Evolutionary conservation across 1,140 invertebrate genomes (phyloP), one percentile per base, ranked within the genome.

Genomic region (Doryteuthis pealeii): DNA sequence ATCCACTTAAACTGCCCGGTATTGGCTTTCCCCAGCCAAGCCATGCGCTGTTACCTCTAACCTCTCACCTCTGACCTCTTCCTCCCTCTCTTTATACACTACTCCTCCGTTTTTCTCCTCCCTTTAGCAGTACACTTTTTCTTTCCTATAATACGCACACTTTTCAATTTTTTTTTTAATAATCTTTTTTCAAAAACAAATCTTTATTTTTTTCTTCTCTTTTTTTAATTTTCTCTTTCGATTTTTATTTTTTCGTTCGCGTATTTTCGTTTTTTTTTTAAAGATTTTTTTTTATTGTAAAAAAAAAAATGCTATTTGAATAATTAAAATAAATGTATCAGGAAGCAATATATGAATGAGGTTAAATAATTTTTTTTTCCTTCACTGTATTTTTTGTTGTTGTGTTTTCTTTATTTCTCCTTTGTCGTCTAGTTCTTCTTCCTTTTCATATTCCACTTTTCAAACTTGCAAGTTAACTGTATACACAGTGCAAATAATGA

Each of bases 1-100:
- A 58, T n/a, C 18, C 66, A 30, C 66, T 68, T 68, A 26, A 68
- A 68, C 28, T 68, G 22, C n/a, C 66, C 66, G 66, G 66, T 68
- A 18, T 32, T 68, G 10, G 31, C 8, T 18, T 68, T 22, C n/a
- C 10, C 8, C 66, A 35, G 6, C 18, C 18, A 22, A 68, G 32
- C 31, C 66, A 68, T 68, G 66, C 66, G 66, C 66, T 30, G 31
- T 68, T 5, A 68, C 66, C 66, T 35, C 31, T 31, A 18, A 18
- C 66, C 66, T 32, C 66, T 35, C 3, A 22, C 8, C 10, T 30
- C 8, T 30, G 58, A 40, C 10, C 66, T 3, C 10, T 18, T 8
- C 1, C 66, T 3, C 28, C 66, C 31, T 30, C 18, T 58, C 54
- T 58, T 28, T 22, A 58, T 10, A 5, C 54, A 15, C 10, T 58